phyloP scores from a whole-genome alignment of 2,888 invertebrate species.

The Cerastis leucographa region DNA sequence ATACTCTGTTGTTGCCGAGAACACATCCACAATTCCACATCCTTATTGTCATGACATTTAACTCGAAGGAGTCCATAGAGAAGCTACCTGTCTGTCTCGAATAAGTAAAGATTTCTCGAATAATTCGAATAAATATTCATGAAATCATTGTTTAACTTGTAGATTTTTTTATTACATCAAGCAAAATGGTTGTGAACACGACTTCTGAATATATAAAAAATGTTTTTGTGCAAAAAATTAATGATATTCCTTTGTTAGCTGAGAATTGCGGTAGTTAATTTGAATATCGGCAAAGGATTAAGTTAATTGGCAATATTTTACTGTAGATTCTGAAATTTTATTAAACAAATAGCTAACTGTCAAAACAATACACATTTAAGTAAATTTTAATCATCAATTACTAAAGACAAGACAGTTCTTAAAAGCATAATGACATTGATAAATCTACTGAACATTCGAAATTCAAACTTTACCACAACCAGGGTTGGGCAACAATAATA shows the following conservation, averaged over 20 bases:
- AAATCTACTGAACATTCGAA: constrained; percentile 25
- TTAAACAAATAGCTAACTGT: constrained; percentile 1
- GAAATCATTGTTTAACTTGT: constrained; percentile 45
- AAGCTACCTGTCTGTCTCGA: constrained; percentile 56
- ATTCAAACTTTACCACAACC: constrained; percentile 20
- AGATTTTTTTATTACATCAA: constrained; percentile 26
- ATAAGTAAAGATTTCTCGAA: constrained; percentile 33
- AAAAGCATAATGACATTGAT: constrained; percentile 39
- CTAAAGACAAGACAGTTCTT: constrained; percentile 11
- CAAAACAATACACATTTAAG: constrained; percentile 14
- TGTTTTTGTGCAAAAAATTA: constrained; percentile 37
- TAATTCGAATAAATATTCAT: constrained; percentile 48
- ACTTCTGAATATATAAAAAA: constrained; percentile 47
- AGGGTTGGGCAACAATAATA: constrained; percentile 32
- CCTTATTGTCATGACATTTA: constrained; percentile 67
- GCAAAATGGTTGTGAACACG: constrained; percentile 39
- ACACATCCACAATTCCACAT: constrained; percentile 61
- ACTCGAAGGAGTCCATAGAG: constrained; percentile 26
- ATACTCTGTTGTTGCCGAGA: constrained; percentile 51
- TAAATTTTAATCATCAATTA: constrained; percentile 29
- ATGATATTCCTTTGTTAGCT: constrained; percentile 51
- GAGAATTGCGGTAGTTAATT: constrained; percentile 21
- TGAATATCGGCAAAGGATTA: constrained; percentile 33
- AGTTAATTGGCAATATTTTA: constrained; percentile 9
- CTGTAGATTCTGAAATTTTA: background rate